These are phyloP conservation scores for Echinarachnius parma DNA, from an alignment of 53 echinoderm and acorn worm genomes.

Conservation along the genomic window DNA sequence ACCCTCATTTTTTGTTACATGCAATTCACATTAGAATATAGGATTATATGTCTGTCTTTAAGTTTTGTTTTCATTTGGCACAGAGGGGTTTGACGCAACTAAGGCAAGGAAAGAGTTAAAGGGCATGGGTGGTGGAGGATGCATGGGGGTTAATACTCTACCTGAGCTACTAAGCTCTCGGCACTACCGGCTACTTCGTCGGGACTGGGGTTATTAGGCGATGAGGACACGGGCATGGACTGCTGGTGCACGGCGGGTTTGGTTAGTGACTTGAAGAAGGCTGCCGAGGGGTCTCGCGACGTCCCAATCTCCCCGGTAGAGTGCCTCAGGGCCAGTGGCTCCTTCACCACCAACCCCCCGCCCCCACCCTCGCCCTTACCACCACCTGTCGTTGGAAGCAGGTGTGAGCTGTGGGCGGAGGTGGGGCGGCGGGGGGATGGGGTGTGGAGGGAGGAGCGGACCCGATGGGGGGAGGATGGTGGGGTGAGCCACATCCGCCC, in stretches of 20 bases:
- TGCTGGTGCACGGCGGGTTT: conserved; percentile 65
- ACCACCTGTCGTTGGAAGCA: conserved; percentile 46
- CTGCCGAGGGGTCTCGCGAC: conserved; percentile 80
- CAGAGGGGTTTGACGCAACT: too few species aligned
- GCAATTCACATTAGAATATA: too few species aligned
- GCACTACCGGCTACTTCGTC: conserved; percentile 89
- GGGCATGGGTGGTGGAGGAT: too few species aligned
- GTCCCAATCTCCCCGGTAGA: conserved; percentile 94
- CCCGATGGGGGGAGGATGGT: conserved; percentile 79
- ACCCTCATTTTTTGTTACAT: too few species aligned
- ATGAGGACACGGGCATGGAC: conserved; percentile 49
- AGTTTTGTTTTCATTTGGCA: too few species aligned
- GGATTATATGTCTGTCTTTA: too few species aligned
- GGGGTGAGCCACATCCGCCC: conserved; percentile 88
- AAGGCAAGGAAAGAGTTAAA: too few species aligned
- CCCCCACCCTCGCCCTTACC: conserved; percentile 48
- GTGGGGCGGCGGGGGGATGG: conserved; percentile 66
- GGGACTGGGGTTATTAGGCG: conserved; percentile 45
- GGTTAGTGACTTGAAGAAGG: conserved; percentile 91
- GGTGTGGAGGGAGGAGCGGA: conserved; percentile 93
- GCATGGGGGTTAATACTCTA: conserved; percentile 34
- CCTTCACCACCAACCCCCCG: conserved; percentile 57
- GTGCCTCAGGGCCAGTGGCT: conserved; percentile 75
- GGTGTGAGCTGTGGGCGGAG: conserved; percentile 37
- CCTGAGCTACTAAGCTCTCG: conserved; percentile 94